Percentiles rank a stretch among this genome's conserved stretches.
Conservation (phyloP, 2,797 vertebrate genomes). For the Sebastes minor region DNA sequence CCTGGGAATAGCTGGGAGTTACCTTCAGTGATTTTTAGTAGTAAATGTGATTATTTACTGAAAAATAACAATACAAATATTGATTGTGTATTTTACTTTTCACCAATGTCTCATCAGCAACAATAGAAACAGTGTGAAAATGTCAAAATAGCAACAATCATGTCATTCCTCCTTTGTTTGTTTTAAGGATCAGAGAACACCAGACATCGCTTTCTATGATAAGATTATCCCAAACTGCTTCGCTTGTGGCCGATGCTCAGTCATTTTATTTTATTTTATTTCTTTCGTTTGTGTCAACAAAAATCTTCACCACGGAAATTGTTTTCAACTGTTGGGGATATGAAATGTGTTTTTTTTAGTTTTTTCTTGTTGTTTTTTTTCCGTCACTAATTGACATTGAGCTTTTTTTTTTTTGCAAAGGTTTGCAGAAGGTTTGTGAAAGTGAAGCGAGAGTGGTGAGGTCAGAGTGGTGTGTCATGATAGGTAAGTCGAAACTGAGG, state of each 20-base stretch:
- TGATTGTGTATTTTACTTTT: constrained; percentile 43
- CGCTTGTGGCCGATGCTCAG: constrained; percentile 22
- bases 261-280: constrained; percentile 2
- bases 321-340: constrained; percentile 33
- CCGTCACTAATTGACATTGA: background rate
- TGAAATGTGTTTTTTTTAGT: background rate
- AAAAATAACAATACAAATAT: constrained; percentile 37
- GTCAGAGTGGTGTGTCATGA: constrained; percentile 35
- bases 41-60: constrained; percentile 68
- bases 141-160: constrained; percentile 19
- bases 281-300: constrained; percentile 4
- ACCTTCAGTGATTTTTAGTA: constrained; percentile 52
- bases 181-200: constrained; percentile 43
- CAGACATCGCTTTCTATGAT: constrained; percentile 21
- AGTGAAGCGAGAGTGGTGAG: constrained; percentile 50
- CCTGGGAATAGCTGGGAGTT: constrained; percentile 44
- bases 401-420: background rate
- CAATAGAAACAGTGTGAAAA: constrained; percentile 26
- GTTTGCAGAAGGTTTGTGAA: constrained; percentile 68
- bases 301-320: constrained; percentile 3
- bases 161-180: constrained; percentile 31
- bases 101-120: constrained; percentile 21
- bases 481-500: constrained; percentile 18
- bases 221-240: constrained; percentile 23
- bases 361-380: background rate